Base-by-base conservation (phyloP, 2,888 invertebrate species). In the Cerceris ruficornis region DNA sequence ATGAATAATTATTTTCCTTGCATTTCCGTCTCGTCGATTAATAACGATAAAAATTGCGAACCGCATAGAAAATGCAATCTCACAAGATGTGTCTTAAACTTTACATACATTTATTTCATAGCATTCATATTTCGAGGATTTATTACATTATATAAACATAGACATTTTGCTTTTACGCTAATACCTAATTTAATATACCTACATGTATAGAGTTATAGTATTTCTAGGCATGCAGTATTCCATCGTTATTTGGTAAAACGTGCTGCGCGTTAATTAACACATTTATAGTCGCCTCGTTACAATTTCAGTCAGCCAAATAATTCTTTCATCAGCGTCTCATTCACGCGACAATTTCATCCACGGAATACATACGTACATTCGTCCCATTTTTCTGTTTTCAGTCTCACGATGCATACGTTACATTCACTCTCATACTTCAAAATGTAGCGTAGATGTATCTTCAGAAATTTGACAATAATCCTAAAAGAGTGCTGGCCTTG, bases 81-180 rank as follows among this genome's bases (percentile, higher is more conserved):
- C 6, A 8, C 8, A 46, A 11, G 6, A 11, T 11, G 8, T 50
- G 0, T 50, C 7, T 77, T 75, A 83, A 83, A 80, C 74, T 83
- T 88, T 81, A 83, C 81, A 86, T 86, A 86, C 84, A 84, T 87
- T 86, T 87, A 87, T 88, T 81, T 80, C 78, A 85, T 87, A 87
- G 87, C 86, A 75, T 88, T 86, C 82, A 83, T 86, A 87, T 83
- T 87, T 87, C 82, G 82, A 85, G 85, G 86, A 87, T 88, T 89
- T 89, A 72, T 89, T 89, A 88, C 86, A 88, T 89, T 87, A 87
- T 88, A 88, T 88, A 89, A 89, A 89, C 89, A 88, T 89, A 89
- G 88, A 89, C 85, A 88, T 88, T 89, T 88, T 86, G 80, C 70
- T 66, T 84, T 85, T 77, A 82, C 66, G 83, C 84, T 88, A 88